These are phyloP conservation scores for Streptopelia turtur DNA, from an alignment of 2,797 vertebrate genomes.

Conservation along the genomic window DNA sequence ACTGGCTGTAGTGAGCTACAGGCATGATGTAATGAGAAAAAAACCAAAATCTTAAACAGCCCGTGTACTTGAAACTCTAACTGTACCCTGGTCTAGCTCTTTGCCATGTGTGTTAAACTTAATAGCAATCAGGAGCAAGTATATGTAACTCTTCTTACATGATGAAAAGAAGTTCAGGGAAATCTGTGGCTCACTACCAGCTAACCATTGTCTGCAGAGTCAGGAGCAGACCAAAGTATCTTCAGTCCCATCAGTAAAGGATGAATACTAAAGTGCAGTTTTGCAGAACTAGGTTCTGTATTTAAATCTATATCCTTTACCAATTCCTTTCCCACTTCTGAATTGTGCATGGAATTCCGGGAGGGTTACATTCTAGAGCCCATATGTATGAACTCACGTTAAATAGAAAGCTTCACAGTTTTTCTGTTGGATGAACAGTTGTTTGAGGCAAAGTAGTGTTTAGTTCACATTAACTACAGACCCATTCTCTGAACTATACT, in stretches of 20 bases:
- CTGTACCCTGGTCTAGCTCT: neutral
- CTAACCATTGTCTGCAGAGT: accelerated
- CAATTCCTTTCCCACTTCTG: neutral
- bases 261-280: neutral
- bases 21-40: neutral
- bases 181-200: neutral
- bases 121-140: neutral
- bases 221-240: neutral
- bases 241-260: neutral
- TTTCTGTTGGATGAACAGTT: neutral
- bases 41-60: neutral
- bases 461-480: neutral
- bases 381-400: accelerated
- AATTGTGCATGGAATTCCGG: neutral
- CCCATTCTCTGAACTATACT: neutral
- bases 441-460: neutral
- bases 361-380: neutral
- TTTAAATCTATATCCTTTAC: neutral
- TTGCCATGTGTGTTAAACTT: neutral
- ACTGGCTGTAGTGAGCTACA: neutral
- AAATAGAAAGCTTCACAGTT: neutral
- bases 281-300: neutral
- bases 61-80: neutral
- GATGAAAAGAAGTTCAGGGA: neutral
- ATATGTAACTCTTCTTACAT: accelerated